Base-by-base conservation (phyloP, 2,113 vertebrate genomes). In the Otocyon megalotis region DNA sequence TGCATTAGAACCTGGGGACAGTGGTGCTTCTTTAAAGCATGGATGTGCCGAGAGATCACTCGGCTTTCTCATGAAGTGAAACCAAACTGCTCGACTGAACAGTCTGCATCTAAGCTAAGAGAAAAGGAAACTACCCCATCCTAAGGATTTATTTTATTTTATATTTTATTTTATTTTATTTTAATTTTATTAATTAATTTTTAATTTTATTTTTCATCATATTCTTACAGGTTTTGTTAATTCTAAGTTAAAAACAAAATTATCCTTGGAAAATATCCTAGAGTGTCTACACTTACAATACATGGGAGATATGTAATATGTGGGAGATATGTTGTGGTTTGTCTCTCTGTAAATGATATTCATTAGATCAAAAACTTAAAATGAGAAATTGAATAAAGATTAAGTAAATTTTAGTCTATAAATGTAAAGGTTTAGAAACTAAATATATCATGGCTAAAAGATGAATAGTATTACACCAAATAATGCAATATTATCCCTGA, bases 81-180 rank as follows among this genome's bases (percentile, higher is more conserved):
- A 96, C 2, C 30, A 65, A 48, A 79, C 12, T 30, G 3, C 67
- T 88, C 63, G 54, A 32, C 50, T 69, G 72, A 62, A 90, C 37
- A 14, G 15, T 97, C 77, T 65, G 53, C 14, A 92, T 26, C 24
- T 65, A 60, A 94, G 67, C 30, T 28, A 77, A 96, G 88, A 74
- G 77, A n/a, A 54, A 79, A 69, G 43, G 30, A 63, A 81, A n/a
- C 53, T 7, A 56, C 58, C 15, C 71, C 2, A 77, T 89, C 12
- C 26, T 20, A n/a, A 69, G 58, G 30, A 43, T 43, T 43, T 43
- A 43, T 43, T 43, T 43, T 43, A 43, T 43, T 43, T 43, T 43
- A 6, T 7, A 43, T 4, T 43, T 43, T 43, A 43, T 6, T 43
- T 43, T 43, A 43, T 4, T 43, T 43, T 43, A 6, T 43, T 43